A percentile compares a stretch with the other conserved stretches of the same genome.
Evolutionary conservation across 2,113 vertebrate genomes (phyloP).

Genomic region (Corydoras sp.): DNA sequence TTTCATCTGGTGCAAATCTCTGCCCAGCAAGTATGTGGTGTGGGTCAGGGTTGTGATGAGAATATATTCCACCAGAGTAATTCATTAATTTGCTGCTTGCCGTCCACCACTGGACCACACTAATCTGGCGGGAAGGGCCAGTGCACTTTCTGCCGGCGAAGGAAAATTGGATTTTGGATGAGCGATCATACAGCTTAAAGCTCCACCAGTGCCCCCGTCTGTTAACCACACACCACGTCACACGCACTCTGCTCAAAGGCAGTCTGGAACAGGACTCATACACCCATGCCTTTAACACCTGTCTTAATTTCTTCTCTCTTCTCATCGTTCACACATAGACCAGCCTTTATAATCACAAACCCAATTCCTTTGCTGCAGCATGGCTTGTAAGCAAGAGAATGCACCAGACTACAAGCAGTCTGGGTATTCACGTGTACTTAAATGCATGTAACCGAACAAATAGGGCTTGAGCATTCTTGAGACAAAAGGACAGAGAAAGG

Average conservation of each 20-base stretch:
- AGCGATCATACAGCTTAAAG: conserved; percentile 44
- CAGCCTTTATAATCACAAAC: neutral
- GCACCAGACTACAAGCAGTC: neutral
- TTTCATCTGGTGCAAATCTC: conserved; percentile 3
- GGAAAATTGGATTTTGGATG: conserved; percentile 47
- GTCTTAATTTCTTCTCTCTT: conserved; percentile 12
- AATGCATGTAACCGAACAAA: conserved; percentile 22
- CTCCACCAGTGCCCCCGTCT: conserved; percentile 32
- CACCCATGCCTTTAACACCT: conserved; percentile 21
- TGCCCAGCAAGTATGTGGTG: neutral
- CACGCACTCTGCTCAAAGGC: conserved; percentile 15
- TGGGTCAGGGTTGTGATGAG: conserved; percentile 29
- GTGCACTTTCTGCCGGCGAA: conserved; percentile 30
- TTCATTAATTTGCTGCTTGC: conserved; percentile 50
- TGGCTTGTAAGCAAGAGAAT: neutral
- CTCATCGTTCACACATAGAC: neutral
- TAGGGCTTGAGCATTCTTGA: conserved; percentile 15
- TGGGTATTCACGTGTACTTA: conserved; percentile 23
- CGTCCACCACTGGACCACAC: conserved; percentile 39
- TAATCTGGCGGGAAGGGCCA: conserved; percentile 41
- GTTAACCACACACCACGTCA: conserved; percentile 37
- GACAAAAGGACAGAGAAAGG: conserved; percentile 16
- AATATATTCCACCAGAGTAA: conserved; percentile 43
- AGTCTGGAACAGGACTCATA: conserved; percentile 18
- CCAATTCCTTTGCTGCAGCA: neutral